A percentile compares a stretch with the other conserved stretches of the same genome.
These are phyloP conservation scores for Eulemur mongoz DNA, from an alignment of 2,797 vertebrate genomes.

Conservation along the genomic window DNA sequence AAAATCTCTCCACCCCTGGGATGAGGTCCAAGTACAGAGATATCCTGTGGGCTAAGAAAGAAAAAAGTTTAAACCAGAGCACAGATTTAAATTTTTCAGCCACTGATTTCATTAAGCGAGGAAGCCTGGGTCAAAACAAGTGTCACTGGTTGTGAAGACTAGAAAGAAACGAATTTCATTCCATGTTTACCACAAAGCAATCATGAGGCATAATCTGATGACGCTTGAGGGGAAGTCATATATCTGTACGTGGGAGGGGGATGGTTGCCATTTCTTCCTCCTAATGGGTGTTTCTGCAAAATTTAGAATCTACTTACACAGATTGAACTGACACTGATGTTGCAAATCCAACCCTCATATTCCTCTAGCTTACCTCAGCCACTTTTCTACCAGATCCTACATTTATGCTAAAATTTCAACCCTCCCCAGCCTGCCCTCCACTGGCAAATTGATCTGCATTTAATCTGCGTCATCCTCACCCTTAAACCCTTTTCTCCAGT, in stretches of 20 bases:
- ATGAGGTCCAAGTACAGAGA: background rate
- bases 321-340: background rate
- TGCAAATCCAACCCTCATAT: background rate
- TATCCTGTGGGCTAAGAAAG: background rate
- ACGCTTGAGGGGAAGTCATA: background rate
- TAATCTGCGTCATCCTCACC: too few species aligned
- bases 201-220: background rate
- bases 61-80: constrained; percentile 20
- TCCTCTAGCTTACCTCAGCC: background rate
- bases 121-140: background rate
- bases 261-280: background rate
- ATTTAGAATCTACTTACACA: background rate
- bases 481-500: background rate
- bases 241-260: accelerated
- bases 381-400: background rate
- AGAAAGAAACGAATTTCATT: background rate
- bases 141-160: background rate
- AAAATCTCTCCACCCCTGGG: background rate
- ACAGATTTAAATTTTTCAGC: background rate
- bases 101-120: background rate
- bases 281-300: background rate
- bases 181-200: background rate
- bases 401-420: background rate
- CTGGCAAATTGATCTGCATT: background rate
- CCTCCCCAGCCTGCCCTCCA: background rate